phyloP scores from a whole-genome alignment of 2,888 invertebrate genomes.

The Apodemia hepburni region DNA sequence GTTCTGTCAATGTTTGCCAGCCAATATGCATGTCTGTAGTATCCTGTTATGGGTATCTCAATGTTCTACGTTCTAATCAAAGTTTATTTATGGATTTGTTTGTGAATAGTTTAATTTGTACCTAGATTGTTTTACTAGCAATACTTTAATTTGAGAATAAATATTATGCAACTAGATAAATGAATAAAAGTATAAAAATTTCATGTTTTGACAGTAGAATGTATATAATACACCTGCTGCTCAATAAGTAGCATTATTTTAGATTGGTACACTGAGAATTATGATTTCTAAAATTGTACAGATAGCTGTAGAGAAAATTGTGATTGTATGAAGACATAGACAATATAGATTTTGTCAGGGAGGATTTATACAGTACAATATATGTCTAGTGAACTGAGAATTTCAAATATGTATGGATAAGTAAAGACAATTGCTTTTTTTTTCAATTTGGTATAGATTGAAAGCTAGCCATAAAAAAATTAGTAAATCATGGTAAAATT shows the following conservation, averaged over 20 bases:
- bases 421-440: neutral
- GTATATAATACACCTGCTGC: constrained; percentile 71
- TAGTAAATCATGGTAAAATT: too few relatives aligned
- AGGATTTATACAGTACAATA: constrained; percentile 1
- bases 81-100: constrained; percentile 75
- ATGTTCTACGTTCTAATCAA: constrained; percentile 72
- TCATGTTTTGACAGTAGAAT: constrained; percentile 47
- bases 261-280: constrained; percentile 61
- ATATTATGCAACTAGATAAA: constrained; percentile 56
- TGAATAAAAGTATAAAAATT: constrained; percentile 41
- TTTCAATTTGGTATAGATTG: neutral
- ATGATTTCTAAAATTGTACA: constrained; percentile 73
- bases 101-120: constrained; percentile 75
- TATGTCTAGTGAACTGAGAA: neutral
- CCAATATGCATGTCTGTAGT: neutral
- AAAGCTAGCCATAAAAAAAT: neutral
- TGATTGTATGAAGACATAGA: constrained; percentile 81
- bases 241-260: constrained; percentile 42
- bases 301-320: constrained; percentile 80
- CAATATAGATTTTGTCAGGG: constrained; percentile 75
- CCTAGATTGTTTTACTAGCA: constrained; percentile 62
- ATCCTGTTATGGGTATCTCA: constrained; percentile 52
- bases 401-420: neutral
- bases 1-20: neutral
- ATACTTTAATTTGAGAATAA: constrained; percentile 52